These are phyloP conservation scores for Blomia tropicalis DNA, from an alignment of 2,888 invertebrate species.

Conservation along the genomic window DNA sequence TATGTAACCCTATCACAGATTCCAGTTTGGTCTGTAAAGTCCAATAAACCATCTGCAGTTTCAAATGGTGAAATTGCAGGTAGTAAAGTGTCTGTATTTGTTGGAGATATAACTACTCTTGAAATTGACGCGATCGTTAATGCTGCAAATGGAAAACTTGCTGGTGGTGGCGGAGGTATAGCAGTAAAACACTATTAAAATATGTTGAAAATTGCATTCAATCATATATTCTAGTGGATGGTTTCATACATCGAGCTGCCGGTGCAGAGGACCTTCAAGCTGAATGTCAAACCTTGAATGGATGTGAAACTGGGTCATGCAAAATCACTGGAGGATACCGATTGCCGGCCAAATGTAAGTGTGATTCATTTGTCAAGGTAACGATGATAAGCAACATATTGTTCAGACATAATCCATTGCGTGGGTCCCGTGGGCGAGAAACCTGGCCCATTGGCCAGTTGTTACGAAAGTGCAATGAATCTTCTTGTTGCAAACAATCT, in stretches of 20 bases:
- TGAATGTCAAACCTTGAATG: constrained; percentile 53
- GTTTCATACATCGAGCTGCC: constrained; percentile 69
- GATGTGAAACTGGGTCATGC: constrained; percentile 65
- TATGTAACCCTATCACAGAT: constrained; percentile 32
- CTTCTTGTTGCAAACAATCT: constrained; percentile 44
- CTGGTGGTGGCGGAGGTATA: constrained; percentile 64
- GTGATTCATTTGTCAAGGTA: constrained; percentile 6
- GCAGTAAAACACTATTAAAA: not conserved
- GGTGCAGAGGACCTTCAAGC: constrained; percentile 47
- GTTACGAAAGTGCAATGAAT: constrained; percentile 53
- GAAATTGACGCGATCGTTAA: constrained; percentile 77
- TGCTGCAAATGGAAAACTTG: constrained; percentile 59
- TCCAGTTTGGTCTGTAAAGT: constrained; percentile 31
- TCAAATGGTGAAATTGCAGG: constrained; percentile 35
- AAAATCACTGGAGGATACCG: constrained; percentile 57
- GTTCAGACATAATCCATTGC: constrained; percentile 66
- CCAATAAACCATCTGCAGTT: constrained; percentile 23
- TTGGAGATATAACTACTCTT: constrained; percentile 65
- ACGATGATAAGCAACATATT: constrained; percentile 12
- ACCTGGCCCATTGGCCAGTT: constrained; percentile 46
- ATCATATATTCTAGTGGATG: constrained; percentile 49
- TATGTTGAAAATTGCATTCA: not conserved
- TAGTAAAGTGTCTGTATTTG: constrained; percentile 40
- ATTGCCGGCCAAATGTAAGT: constrained; percentile 62
- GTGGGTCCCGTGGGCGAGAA: constrained; percentile 67